Base-by-base conservation (phyloP, 1,140 invertebrate species). In the Drosophila nikananu region DNA sequence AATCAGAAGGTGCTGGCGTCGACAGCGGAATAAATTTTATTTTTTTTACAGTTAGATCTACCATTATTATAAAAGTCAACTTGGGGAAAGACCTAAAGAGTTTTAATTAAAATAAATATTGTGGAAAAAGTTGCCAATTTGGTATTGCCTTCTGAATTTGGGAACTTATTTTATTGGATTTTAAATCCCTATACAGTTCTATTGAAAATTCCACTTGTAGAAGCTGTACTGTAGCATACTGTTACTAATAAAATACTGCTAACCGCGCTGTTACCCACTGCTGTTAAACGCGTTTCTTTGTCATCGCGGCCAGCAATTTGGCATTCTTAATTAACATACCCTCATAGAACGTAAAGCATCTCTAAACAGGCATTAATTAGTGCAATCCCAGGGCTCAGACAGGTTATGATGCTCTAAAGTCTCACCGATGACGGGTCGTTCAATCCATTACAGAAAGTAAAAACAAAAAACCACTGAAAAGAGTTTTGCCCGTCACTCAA, bases 1-100 rank as follows among this genome's bases (percentile, higher is more conserved):
- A 86, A 87, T 82, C 84, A 86, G 19, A 68, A 83, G 80, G 83
- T 86, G 83, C 44, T 52, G 83, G 61, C 64, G 65, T 60, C 54
- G 27, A 27, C 49, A 30, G n/a, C 3, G n/a, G 49, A 32, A 52
- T 32, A 52, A 52, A 52, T 32, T 52, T 25, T 27, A 4, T 23
- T 27, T 9, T 9, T n/a, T 52, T 52, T 19, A 52, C 49, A 30
- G 49, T 52, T 52, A 52, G 25, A 27, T n/a, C 1, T 27, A 1
- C 7, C 7, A 30, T 51, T 51, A n/a, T 51, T n/a, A 12, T 5
- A 17, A 49, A 10, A 27, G 15, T 25, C 15, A 49, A 17, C 12
- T 17, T 13, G 35, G 5, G 12, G 12, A 13, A 35, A 35, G 12
- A 13, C 25, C 4, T 17, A 17, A 9, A 17, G 15, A 1, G 15